Base-by-base conservation (phyloP, 2,797 vertebrate species). In the Myotis vivesi region DNA sequence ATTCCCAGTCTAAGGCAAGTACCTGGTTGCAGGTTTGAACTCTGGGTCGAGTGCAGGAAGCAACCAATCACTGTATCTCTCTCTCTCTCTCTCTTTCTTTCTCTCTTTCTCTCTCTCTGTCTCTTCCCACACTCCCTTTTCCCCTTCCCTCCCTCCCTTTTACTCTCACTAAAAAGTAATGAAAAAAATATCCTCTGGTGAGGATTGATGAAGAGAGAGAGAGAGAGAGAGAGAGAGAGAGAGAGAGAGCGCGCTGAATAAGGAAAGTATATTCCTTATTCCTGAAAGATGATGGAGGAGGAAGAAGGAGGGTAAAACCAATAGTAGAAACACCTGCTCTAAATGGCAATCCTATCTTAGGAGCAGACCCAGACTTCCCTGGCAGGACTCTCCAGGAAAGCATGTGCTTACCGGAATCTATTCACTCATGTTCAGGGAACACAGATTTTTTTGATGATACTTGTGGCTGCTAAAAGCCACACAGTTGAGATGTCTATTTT, bases 311-410 rank as follows among this genome's bases (percentile, higher is more conserved):
- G 44, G 49, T 75, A 79, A 92, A 85, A 95, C 92, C 82, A 91
- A 89, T 83, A 83, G 92, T 53, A 66, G 64, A 55, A 66, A 51
- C 69, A 94, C 87, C 81, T 96, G 87, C n/a, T 92, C n/a, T 81
- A 93, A 96, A 93, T 93, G 92, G 89, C 46, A 93, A 55, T 59
- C 49, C 76, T 72, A 46, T 96, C 97, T 96, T 92, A 85, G 94
- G 33, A 86, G 41, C 46, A 95, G 64, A 83, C 62, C 44, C 87
- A 96, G 95, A 95, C 53, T 82, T 84, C 33, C 87, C 16, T 83
- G 73, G 85, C 57, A 92, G 64, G 51, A 23, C 77, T 88, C 33
- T 51, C 85, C 51, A 83, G 69, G 53, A 51, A 85, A 95, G 64
- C 95, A 93, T 83, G 95, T 96, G 77, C 57, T 92, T 76, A 68